A percentile compares a stretch with the other conserved stretches of the same genome.
Conservation (phyloP, 2,113 vertebrate species). For the Aphyosemion australe region DNA sequence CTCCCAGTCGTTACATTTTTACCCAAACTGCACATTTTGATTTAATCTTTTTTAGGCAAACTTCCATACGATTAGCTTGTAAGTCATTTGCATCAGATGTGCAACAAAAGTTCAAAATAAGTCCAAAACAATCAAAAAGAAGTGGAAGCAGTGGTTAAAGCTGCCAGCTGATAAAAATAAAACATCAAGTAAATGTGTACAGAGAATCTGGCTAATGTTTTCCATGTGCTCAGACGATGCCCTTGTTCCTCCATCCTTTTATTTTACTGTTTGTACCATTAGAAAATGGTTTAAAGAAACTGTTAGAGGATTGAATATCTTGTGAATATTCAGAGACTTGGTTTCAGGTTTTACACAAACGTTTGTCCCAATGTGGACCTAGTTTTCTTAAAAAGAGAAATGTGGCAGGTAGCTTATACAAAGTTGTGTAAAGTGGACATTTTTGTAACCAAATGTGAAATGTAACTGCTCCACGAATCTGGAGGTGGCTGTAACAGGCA, state of each 20-base stretch:
- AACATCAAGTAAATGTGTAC: too few species aligned
- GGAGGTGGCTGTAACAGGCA: slow-evolving; percentile 55
- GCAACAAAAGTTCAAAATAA: neutral
- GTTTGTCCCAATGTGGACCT: neutral
- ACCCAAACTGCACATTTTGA: neutral
- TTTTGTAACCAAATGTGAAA: slow-evolving; percentile 48
- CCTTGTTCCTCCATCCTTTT: too few species aligned
- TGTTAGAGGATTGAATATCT: neutral
- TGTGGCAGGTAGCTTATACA: slow-evolving; percentile 72
- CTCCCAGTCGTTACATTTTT: too few species aligned
- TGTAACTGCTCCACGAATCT: slow-evolving; percentile 56
- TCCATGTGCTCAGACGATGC: too few species aligned
- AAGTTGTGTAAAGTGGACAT: slow-evolving; percentile 56
- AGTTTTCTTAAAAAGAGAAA: slow-evolving; percentile 33
- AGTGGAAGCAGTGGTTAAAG: neutral
- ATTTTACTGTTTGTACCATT: slow-evolving; percentile 1
- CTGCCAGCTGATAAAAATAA: neutral
- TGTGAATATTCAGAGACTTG: too few species aligned
- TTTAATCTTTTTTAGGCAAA: neutral
- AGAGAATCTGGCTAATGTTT: too few species aligned
- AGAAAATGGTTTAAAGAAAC: neutral
- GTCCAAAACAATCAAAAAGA: neutral
- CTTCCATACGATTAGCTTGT: too few species aligned
- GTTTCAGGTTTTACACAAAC: neutral
- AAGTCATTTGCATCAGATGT: neutral